Conservation (phyloP, 37 sponge, comb jelly and placozoan genomes). For the Oopsacas minuta region DNA sequence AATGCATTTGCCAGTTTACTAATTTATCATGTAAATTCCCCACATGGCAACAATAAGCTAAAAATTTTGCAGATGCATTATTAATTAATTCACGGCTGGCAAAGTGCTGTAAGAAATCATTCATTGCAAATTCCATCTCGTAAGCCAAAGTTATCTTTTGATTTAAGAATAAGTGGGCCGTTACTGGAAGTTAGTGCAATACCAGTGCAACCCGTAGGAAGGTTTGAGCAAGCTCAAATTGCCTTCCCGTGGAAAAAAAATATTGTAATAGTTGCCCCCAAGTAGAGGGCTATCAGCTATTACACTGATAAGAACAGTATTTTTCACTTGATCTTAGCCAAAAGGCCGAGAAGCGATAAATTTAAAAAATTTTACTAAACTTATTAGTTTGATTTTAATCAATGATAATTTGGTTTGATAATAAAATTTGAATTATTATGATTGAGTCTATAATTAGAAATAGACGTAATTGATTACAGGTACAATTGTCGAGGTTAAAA, state of each 20-base stretch:
- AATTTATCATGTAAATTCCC: too few relatives aligned
- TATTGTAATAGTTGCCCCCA: slow-evolving; percentile 35
- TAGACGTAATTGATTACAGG: too few relatives aligned
- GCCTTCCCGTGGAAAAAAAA: slow-evolving; percentile 33
- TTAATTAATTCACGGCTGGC: too few relatives aligned
- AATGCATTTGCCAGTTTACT: too few relatives aligned
- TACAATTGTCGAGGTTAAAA: too few relatives aligned
- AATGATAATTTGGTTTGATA: neutral
- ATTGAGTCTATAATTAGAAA: too few relatives aligned
- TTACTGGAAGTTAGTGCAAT: slow-evolving; percentile 54
- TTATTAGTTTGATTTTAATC: neutral
- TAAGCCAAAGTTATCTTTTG: neutral
- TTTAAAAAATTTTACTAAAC: neutral
- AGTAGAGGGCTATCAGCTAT: slow-evolving; percentile 34
- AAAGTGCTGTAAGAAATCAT: too few relatives aligned
- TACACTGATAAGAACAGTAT: slow-evolving; percentile 65
- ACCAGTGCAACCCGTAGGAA: slow-evolving; percentile 41
- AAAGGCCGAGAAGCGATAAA: slow-evolving; percentile 51
- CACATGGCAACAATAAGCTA: too few relatives aligned
- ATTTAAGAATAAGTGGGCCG: slow-evolving; percentile 34
- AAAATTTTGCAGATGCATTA: too few relatives aligned
- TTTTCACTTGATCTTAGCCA: slow-evolving; percentile 71
- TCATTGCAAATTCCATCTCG: too few relatives aligned
- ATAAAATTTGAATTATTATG: neutral
- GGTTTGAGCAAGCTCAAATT: slow-evolving; percentile 46